These are phyloP conservation scores for Babyrousa celebensis DNA, from an alignment of 2,797 vertebrate genomes.

Conservation along the genomic window DNA sequence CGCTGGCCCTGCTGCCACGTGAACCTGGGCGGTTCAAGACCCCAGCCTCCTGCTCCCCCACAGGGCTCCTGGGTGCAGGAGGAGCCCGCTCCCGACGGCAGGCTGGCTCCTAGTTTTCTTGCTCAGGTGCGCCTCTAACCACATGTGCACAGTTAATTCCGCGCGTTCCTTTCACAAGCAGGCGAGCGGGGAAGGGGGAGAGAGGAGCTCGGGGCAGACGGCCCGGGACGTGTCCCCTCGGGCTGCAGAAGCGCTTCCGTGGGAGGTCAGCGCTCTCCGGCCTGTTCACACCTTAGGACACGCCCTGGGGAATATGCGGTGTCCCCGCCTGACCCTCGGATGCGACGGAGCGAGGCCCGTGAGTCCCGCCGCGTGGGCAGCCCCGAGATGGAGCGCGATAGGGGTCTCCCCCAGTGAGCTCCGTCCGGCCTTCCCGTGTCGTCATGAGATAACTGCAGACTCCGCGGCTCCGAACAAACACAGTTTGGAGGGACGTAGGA, in stretches of 20 bases:
- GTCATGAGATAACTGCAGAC: background rate
- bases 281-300: too few relatives aligned
- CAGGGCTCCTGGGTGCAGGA: background rate
- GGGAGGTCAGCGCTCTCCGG: too few relatives aligned
- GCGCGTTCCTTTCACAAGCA: background rate
- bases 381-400: too few relatives aligned
- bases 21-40: background rate
- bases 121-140: background rate
- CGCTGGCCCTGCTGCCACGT: background rate
- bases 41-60: slow-evolving; percentile 72
- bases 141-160: rapidly evolving
- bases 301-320: too few relatives aligned
- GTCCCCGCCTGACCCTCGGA: too few relatives aligned
- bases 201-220: too few relatives aligned
- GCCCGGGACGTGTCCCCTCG: too few relatives aligned
- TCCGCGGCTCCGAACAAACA: background rate
- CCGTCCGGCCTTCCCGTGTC: background rate
- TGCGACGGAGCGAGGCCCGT: too few relatives aligned
- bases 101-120: slow-evolving; percentile 70
- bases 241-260: too few relatives aligned
- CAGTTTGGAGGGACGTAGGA: too few relatives aligned
- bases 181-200: background rate
- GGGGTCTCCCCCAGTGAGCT: too few relatives aligned
- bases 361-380: too few relatives aligned
- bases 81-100: slow-evolving; percentile 69